A percentile compares a stretch with the other conserved stretches of the same genome.
phyloP scores from a whole-genome alignment of 2,113 vertebrate species.

The Verasper variegatus region DNA sequence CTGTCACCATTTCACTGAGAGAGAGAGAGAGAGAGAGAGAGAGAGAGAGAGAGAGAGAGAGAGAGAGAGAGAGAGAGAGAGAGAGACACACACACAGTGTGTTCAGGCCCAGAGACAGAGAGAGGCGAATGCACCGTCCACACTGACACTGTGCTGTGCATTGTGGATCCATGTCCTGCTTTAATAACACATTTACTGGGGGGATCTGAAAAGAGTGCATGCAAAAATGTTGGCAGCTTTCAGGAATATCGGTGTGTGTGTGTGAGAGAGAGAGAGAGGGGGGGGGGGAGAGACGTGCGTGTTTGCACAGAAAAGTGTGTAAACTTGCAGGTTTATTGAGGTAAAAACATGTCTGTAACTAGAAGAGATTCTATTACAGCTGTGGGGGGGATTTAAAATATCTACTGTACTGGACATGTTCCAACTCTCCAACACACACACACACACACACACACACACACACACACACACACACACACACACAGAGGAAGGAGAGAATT shows the following conservation, averaged over 20 bases:
- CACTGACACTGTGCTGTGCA: not conserved
- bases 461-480: not conserved
- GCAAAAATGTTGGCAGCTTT: too few relatives aligned
- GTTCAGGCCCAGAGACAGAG: not conserved
- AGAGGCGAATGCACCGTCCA: not conserved
- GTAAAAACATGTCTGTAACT: not conserved
- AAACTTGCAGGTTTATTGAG: not conserved
- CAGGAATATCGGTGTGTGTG: too few relatives aligned
- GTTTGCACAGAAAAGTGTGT: not conserved
- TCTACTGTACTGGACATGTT: slow-evolving; percentile 76
- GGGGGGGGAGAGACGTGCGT: too few relatives aligned
- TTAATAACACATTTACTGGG: too few relatives aligned
- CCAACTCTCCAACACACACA: slow-evolving; percentile 67
- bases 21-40: too few relatives aligned
- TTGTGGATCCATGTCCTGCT: not conserved
- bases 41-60: not conserved
- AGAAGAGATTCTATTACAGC: slow-evolving; percentile 34
- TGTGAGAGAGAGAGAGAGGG: too few relatives aligned
- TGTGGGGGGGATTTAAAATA: slow-evolving; percentile 70
- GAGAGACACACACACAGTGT: not conserved
- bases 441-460: slow-evolving; percentile 29
- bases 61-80: not conserved
- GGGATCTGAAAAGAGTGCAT: not conserved
- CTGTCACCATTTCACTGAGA: slow-evolving; percentile 47
- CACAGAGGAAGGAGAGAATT: slow-evolving; percentile 53